Conservation (phyloP, 1,140 invertebrate species). For the Littorina saxatilis region DNA sequence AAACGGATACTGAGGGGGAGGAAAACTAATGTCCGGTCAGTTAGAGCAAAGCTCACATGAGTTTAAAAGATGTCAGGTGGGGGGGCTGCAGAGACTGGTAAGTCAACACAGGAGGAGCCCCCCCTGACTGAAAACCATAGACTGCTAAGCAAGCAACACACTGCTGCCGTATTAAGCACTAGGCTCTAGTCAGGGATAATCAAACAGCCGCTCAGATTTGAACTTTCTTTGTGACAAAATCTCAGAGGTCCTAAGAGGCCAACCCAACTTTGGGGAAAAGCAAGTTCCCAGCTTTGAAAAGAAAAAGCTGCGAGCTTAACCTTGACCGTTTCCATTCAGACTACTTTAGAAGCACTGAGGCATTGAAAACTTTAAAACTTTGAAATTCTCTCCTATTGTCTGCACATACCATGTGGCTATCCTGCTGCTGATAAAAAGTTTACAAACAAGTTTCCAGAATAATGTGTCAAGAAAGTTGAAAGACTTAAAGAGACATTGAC, state of each 20-base stretch:
- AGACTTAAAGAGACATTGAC: background rate
- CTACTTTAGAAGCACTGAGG: background rate
- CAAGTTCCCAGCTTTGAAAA: conserved; percentile 13
- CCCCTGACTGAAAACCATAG: too few species aligned
- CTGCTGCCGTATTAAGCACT: too few species aligned
- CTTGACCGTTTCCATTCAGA: background rate
- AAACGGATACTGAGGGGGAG: too few species aligned
- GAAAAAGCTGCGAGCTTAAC: conserved; percentile 9
- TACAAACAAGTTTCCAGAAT: background rate
- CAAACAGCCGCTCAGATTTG: background rate
- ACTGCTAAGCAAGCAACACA: background rate
- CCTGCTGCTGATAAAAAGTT: background rate
- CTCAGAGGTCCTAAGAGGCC: too few species aligned
- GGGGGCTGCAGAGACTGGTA: background rate
- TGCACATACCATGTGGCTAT: background rate
- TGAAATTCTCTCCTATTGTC: background rate
- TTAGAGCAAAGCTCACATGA: background rate
- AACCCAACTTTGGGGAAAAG: background rate
- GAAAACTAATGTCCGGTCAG: background rate
- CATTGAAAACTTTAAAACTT: background rate
- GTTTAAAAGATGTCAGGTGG: background rate
- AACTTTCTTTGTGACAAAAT: too few species aligned
- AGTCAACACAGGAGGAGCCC: background rate
- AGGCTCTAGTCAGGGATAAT: too few species aligned
- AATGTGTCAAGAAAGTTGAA: background rate